A percentile compares a stretch with the other conserved stretches of the same genome.
Evolutionary conservation across 2,888 invertebrate genomes (phyloP).

Genomic region (Eutolmus rufibarbis): DNA sequence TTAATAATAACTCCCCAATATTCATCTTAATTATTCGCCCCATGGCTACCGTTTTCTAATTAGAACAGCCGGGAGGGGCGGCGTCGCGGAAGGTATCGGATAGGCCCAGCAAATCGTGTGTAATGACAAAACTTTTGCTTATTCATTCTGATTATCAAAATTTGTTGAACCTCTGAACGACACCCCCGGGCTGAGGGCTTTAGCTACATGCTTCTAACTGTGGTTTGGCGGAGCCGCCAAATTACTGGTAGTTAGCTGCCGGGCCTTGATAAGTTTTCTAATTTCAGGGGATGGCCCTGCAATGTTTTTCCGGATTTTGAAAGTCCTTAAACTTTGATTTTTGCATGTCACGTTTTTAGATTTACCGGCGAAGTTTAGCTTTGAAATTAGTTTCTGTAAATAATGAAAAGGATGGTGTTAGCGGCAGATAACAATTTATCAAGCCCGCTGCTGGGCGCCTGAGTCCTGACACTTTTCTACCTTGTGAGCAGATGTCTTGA

Average conservation of each 20-base stretch:
- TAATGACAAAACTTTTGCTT: constrained; percentile 42
- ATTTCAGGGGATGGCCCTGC: background rate
- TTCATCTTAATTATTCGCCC: constrained; percentile 48
- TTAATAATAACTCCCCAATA: constrained; percentile 46
- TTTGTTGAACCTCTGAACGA: constrained; percentile 14
- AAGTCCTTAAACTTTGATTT: constrained; percentile 37
- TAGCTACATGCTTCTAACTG: background rate
- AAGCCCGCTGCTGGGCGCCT: background rate
- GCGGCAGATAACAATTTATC: constrained; percentile 31
- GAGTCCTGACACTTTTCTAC: background rate
- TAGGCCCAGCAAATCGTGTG: constrained; percentile 28
- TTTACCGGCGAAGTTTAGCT: background rate
- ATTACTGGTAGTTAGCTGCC: constrained; percentile 33
- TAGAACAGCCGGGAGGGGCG: constrained; percentile 3
- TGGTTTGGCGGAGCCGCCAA: background rate
- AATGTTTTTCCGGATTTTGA: constrained; percentile 19
- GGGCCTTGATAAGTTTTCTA: constrained; percentile 32
- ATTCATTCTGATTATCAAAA: constrained; percentile 43
- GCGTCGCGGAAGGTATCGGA: background rate
- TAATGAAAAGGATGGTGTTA: constrained; percentile 24
- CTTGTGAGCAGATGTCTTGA: constrained; percentile 4
- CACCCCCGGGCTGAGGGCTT: background rate
- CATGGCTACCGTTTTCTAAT: constrained; percentile 44
- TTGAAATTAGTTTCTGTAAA: constrained; percentile 37
- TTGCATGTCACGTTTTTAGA: constrained; percentile 37